phyloP scores from a whole-genome alignment of 2,888 invertebrate genomes.

The Epinotia ramella region DNA sequence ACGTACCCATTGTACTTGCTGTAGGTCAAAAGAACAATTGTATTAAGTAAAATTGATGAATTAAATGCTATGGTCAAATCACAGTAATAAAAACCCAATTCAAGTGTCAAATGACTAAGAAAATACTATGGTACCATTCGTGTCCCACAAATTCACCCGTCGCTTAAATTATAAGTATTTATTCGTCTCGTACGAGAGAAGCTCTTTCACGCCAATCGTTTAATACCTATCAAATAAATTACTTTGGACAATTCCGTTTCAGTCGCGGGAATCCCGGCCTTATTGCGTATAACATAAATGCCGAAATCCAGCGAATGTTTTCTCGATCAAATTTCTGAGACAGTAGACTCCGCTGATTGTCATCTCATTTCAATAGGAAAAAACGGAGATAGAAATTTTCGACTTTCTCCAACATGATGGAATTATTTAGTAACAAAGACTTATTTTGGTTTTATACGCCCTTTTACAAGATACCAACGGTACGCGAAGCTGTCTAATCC shows the following conservation, averaged over 20 bases:
- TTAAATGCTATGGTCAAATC: conserved; percentile 10
- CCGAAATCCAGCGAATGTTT: background rate
- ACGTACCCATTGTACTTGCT: background rate
- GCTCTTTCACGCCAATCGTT: conserved; percentile 39
- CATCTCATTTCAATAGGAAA: conserved; percentile 5
- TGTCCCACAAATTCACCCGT: conserved; percentile 5
- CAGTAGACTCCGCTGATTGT: background rate
- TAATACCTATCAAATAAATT: conserved; percentile 40
- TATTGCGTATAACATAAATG: conserved; percentile 36
- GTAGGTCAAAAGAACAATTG: background rate
- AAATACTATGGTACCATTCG: conserved; percentile 23
- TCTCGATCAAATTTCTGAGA: background rate
- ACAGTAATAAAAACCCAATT: background rate
- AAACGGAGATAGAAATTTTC: background rate
- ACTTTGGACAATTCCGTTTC: conserved; percentile 33
- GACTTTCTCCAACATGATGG: background rate
- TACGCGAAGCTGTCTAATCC: too few relatives aligned
- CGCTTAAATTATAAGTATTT: conserved; percentile 39
- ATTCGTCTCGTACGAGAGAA: conserved; percentile 39
- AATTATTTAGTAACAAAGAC: background rate
- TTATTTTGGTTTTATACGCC: too few relatives aligned
- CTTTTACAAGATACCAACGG: too few relatives aligned
- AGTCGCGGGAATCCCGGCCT: conserved; percentile 10
- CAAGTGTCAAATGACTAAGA: conserved; percentile 7
- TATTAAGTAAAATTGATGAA: background rate